Conservation (phyloP, 2,888 invertebrate species). For the Iselma pallidipennis region DNA sequence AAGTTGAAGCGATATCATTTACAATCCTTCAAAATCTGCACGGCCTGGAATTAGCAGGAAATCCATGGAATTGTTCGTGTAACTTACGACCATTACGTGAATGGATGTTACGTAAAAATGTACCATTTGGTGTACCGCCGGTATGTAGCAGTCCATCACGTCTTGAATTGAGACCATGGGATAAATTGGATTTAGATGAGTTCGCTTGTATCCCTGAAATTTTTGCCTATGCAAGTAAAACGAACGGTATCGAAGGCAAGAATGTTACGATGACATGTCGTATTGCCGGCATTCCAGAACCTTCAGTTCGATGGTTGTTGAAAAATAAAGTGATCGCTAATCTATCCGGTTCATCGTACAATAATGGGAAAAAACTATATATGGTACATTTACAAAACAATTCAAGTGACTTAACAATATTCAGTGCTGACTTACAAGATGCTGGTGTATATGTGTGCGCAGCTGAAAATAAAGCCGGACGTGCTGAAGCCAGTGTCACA, state of each 20-base stretch:
- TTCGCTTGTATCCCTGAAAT: slow-evolving; percentile 79
- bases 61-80: slow-evolving; percentile 85
- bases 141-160: slow-evolving; percentile 70
- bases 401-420: slow-evolving; percentile 74
- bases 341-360: slow-evolving; percentile 56
- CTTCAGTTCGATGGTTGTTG: slow-evolving; percentile 73
- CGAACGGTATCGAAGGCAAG: slow-evolving; percentile 70
- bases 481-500: slow-evolving; percentile 73
- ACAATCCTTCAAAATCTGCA: slow-evolving; percentile 71
- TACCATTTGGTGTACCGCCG: slow-evolving; percentile 73
- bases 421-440: slow-evolving; percentile 73
- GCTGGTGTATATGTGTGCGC: slow-evolving; percentile 76
- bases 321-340: slow-evolving; percentile 73
- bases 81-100: slow-evolving; percentile 71
- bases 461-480: slow-evolving; percentile 81
- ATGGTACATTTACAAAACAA: slow-evolving; percentile 68
- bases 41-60: slow-evolving; percentile 75
- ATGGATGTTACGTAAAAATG: slow-evolving; percentile 79
- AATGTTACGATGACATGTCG: slow-evolving; percentile 75
- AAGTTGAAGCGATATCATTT: slow-evolving; percentile 68
- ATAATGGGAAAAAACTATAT: slow-evolving; percentile 65
- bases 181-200: slow-evolving; percentile 75
- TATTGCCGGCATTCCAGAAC: slow-evolving; percentile 71
- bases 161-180: slow-evolving; percentile 71
- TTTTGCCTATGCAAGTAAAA: slow-evolving; percentile 62